Percentiles rank a stretch among this genome's conserved stretches.
These are phyloP conservation scores for Prionailurus viverrinus DNA, from an alignment of 2,113 vertebrate genomes.

Conservation along the genomic window DNA sequence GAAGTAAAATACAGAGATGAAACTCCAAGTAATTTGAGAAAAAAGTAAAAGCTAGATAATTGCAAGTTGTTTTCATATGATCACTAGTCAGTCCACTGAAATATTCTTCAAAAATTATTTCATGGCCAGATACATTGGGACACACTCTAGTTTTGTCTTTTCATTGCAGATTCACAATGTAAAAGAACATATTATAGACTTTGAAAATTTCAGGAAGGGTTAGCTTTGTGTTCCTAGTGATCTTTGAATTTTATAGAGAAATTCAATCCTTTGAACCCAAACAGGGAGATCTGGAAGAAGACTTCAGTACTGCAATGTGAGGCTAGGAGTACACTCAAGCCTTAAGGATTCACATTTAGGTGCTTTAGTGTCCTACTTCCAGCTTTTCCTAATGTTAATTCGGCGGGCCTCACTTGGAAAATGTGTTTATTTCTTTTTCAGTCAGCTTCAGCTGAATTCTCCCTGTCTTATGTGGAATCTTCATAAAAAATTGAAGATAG, in stretches of 20 bases:
- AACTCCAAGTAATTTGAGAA: neutral
- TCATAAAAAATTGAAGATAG: neutral
- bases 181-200: neutral
- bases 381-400: neutral
- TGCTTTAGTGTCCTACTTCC: neutral
- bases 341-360: neutral
- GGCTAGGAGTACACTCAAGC: neutral
- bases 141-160: neutral
- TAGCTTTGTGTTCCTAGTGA: neutral
- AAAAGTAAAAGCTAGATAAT: neutral
- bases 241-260: neutral
- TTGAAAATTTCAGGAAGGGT: neutral
- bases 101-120: neutral
- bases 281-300: neutral
- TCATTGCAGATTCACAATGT: neutral
- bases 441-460: neutral
- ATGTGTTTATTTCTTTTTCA: neutral
- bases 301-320: neutral
- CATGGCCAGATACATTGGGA: neutral
- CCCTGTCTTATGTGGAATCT: neutral
- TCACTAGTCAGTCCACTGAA: neutral
- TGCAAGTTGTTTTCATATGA: neutral
- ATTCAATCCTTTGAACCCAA: neutral
- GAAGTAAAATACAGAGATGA: neutral
- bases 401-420: neutral